A percentile compares a stretch with the other conserved stretches of the same genome.
Evolutionary conservation across 2,113 vertebrate species (phyloP).

Genomic region (Odontesthes bonariensis): DNA sequence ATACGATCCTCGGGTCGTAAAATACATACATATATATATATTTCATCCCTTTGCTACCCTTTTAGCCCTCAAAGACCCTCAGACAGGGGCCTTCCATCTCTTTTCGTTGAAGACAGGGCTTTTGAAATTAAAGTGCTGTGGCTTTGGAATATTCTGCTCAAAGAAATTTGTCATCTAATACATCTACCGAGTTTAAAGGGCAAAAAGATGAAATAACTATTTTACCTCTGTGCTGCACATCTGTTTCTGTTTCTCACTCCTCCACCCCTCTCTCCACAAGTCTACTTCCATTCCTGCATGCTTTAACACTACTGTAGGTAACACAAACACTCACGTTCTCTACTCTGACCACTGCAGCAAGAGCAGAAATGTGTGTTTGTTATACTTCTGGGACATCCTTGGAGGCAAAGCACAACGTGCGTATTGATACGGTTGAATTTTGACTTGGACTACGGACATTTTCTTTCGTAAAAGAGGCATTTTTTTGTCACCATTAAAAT

Average conservation of each 20-base stretch:
- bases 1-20: too few species aligned
- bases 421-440: slow-evolving; percentile 44
- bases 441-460: slow-evolving; percentile 10
- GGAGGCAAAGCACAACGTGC: slow-evolving; percentile 49
- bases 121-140: too few species aligned
- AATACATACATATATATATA: too few species aligned
- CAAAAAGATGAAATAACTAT: slow-evolving; percentile 37
- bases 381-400: slow-evolving; percentile 47
- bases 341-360: slow-evolving; percentile 40
- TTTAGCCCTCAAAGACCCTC: neutral
- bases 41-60: neutral
- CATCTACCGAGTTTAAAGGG: slow-evolving; percentile 9
- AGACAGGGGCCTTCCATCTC: neutral
- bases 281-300: slow-evolving; percentile 46
- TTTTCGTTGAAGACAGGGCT: too few species aligned
- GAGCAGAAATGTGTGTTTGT: slow-evolving; percentile 40
- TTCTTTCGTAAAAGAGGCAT: slow-evolving; percentile 36
- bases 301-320: slow-evolving; percentile 59
- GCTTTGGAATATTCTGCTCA: too few species aligned
- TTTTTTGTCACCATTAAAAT: slow-evolving; percentile 48
- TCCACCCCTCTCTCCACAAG: slow-evolving; percentile 15
- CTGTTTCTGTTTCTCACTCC: slow-evolving; percentile 30
- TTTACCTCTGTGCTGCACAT: slow-evolving; percentile 27
- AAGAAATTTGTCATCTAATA: slow-evolving; percentile 25
- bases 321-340: slow-evolving; percentile 52